These are phyloP conservation scores for Actenoides hombroni DNA, from an alignment of 2,113 vertebrate species.

Conservation along the genomic window DNA sequence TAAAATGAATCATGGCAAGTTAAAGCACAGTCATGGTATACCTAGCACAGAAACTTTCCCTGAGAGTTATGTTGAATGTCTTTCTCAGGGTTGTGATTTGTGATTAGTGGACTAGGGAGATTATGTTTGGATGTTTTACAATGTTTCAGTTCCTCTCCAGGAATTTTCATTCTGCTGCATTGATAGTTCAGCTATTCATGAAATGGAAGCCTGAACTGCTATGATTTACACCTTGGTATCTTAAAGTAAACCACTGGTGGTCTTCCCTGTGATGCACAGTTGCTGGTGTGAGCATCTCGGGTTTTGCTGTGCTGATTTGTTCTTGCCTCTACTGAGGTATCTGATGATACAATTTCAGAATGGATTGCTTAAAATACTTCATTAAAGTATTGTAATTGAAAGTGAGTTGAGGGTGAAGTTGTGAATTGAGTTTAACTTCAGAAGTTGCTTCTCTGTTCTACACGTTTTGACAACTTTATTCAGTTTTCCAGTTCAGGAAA, in stretches of 20 bases:
- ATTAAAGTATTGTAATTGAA: background rate
- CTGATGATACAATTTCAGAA: background rate
- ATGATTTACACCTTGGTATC: background rate
- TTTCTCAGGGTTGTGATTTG: background rate
- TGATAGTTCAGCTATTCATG: background rate
- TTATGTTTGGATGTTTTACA: background rate
- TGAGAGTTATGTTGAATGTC: background rate
- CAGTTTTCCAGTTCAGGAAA: background rate
- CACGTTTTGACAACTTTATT: background rate
- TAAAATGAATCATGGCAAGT: background rate
- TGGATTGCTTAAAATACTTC: background rate
- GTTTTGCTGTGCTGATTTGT: background rate
- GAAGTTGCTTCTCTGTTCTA: background rate
- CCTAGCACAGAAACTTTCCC: accelerated
- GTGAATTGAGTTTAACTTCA: background rate
- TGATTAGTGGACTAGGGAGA: background rate
- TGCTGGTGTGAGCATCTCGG: background rate
- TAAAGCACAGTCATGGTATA: background rate
- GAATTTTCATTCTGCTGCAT: background rate
- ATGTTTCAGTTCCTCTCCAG: background rate
- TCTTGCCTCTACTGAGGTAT: background rate
- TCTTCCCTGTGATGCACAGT: background rate
- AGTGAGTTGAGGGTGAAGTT: background rate
- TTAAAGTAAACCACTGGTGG: background rate
- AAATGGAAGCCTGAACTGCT: background rate